Percentiles rank a stretch among this genome's conserved stretches.
Evolutionary conservation across 2,888 invertebrate species (phyloP).

Genomic region (Mimumesa dahlbomi): DNA sequence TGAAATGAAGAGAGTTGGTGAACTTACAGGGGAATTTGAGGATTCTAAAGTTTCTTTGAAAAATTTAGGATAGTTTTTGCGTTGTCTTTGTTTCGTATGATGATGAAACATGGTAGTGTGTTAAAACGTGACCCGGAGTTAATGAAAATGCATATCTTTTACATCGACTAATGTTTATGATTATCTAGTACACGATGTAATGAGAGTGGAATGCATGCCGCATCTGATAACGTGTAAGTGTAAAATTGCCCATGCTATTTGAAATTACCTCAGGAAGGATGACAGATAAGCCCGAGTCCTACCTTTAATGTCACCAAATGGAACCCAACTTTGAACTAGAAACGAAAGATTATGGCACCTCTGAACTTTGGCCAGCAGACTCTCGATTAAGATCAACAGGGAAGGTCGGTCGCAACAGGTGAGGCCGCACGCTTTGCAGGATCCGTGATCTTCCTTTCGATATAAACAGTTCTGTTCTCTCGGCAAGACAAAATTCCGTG

Average conservation of each 20-base stretch:
- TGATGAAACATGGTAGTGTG: too few species aligned
- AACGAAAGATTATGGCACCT: conserved; percentile 40
- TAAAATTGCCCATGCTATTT: not conserved
- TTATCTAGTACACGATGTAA: not conserved
- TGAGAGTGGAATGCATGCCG: not conserved
- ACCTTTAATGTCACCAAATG: conserved; percentile 9
- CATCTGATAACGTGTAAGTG: not conserved
- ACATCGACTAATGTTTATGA: too few species aligned
- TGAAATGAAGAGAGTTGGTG: too few species aligned
- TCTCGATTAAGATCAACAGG: conserved; percentile 60
- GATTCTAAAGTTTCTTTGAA: too few species aligned
- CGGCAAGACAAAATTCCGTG: conserved; percentile 9
- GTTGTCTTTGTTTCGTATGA: too few species aligned
- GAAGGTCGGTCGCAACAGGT: conserved; percentile 62
- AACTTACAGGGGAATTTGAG: too few species aligned
- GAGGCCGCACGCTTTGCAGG: conserved; percentile 51
- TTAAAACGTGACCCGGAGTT: too few species aligned
- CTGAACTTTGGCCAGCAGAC: conserved; percentile 47
- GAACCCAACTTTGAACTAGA: conserved; percentile 1
- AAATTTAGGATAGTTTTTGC: too few species aligned
- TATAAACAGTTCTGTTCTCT: conserved; percentile 12
- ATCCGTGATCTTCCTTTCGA: conserved; percentile 46
- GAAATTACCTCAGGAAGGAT: not conserved
- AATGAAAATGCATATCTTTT: not conserved
- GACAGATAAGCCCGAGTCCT: not conserved